Evolutionary conservation across 2,113 vertebrate species (phyloP).

Genomic region (Chroicocephalus ridibundus): DNA sequence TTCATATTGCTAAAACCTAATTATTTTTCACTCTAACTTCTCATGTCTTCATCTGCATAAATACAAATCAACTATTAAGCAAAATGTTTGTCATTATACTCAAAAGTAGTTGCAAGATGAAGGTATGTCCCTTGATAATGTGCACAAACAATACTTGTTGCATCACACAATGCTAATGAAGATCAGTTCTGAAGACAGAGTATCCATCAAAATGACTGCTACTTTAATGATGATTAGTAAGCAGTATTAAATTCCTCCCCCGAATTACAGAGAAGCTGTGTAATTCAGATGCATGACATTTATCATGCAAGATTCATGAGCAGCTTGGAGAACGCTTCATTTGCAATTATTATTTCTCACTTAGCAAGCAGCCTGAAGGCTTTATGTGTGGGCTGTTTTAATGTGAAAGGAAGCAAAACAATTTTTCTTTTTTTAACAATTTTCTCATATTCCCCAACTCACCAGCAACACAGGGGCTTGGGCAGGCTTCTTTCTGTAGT

Average conservation of each 20-base stretch:
- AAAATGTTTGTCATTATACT: background rate
- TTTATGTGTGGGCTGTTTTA: background rate
- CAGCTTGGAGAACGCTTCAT: background rate
- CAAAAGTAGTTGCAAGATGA: background rate
- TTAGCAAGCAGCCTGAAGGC: background rate
- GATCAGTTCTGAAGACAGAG: background rate
- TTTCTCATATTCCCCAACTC: conserved; percentile 39
- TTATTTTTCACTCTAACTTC: background rate
- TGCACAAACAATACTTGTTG: background rate
- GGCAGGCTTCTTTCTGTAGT: conserved; percentile 85
- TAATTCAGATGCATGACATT: background rate
- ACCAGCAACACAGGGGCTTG: conserved; percentile 79
- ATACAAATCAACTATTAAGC: background rate
- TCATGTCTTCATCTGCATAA: background rate
- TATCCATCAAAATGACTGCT: background rate
- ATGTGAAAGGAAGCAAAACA: background rate
- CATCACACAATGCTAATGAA: background rate
- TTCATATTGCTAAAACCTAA: background rate
- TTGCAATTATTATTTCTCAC: conserved; percentile 49
- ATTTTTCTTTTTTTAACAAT: background rate
- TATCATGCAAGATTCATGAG: conserved; percentile 24
- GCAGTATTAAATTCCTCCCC: background rate
- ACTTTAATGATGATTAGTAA: background rate
- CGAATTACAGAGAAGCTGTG: background rate
- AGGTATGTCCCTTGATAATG: background rate